Evolutionary conservation across 2,888 invertebrate genomes (phyloP).

Genomic region (Xylocampa areola): DNA sequence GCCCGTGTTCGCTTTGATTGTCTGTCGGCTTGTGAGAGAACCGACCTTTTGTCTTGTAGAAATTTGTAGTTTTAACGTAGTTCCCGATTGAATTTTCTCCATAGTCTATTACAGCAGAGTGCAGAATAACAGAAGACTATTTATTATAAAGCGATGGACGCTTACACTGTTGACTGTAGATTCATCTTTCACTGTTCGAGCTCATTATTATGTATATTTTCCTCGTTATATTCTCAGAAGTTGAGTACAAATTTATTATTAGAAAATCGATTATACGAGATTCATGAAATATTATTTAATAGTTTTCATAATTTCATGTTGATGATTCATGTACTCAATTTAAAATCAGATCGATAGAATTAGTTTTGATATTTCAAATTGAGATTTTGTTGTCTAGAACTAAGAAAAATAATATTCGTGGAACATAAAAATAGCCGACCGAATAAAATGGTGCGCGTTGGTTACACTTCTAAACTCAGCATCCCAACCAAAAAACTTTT

Average conservation of each 20-base stretch:
- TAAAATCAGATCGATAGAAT: neutral
- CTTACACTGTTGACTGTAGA: slow-evolving; percentile 54
- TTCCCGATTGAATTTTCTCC: slow-evolving; percentile 63
- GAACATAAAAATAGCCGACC: slow-evolving; percentile 26
- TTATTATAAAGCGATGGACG: slow-evolving; percentile 51
- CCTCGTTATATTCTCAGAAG: slow-evolving; percentile 67
- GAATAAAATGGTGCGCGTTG: slow-evolving; percentile 19
- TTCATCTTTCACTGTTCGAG: slow-evolving; percentile 66
- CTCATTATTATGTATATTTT: slow-evolving; percentile 70
- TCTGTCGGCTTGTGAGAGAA: slow-evolving; percentile 73
- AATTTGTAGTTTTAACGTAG: slow-evolving; percentile 58
- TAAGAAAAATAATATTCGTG: slow-evolving; percentile 21
- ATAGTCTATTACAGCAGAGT: slow-evolving; percentile 48
- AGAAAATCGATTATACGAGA: slow-evolving; percentile 56
- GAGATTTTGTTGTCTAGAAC: slow-evolving; percentile 8
- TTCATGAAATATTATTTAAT: slow-evolving; percentile 17
- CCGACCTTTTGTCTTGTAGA: slow-evolving; percentile 71
- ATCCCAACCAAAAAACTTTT: slow-evolving; percentile 29
- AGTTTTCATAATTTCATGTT: slow-evolving; percentile 14
- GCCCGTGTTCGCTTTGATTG: slow-evolving; percentile 83
- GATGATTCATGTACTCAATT: no score
- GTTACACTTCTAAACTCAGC: slow-evolving; percentile 16
- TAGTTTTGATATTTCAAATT: slow-evolving; percentile 3
- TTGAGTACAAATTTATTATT: slow-evolving; percentile 62
- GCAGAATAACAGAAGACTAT: slow-evolving; percentile 47